Evolutionary conservation across 2,797 vertebrate species (phyloP).

Genomic region (Manis javanica): DNA sequence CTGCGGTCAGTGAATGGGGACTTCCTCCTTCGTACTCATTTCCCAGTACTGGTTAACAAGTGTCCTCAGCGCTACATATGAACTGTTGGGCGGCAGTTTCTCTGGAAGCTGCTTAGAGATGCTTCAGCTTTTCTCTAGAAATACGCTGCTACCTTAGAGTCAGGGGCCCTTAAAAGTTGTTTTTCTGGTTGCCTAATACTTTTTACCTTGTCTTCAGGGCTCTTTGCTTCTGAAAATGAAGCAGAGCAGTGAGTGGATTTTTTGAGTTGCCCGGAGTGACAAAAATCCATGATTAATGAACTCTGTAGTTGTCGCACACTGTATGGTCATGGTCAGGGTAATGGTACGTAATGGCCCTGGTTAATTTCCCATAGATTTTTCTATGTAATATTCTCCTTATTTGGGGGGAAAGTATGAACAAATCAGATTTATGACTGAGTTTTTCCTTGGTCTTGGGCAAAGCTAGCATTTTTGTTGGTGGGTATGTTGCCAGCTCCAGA

Average conservation of each 20-base stretch:
- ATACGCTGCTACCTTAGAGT: not conserved
- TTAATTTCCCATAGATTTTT: not conserved
- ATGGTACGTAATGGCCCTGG: not conserved
- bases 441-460: conserved; percentile 32
- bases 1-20: not conserved
- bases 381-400: not conserved
- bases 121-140: not conserved
- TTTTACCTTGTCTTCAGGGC: not conserved
- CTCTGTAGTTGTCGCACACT: not conserved
- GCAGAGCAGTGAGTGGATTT: not conserved
- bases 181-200: not conserved
- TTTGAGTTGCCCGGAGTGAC: not conserved
- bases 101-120: not conserved
- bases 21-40: not conserved
- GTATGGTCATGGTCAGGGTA: not conserved
- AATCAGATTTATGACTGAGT: not conserved
- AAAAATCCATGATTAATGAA: not conserved
- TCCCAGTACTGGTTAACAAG: not conserved
- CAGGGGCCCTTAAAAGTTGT: not conserved
- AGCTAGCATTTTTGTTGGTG: not conserved
- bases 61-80: not conserved
- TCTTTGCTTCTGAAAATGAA: not conserved
- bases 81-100: not conserved
- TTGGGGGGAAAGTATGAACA: not conserved
- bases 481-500: not conserved